Evolutionary conservation across 2,797 vertebrate genomes (phyloP).

Genomic region (Anas acuta): DNA sequence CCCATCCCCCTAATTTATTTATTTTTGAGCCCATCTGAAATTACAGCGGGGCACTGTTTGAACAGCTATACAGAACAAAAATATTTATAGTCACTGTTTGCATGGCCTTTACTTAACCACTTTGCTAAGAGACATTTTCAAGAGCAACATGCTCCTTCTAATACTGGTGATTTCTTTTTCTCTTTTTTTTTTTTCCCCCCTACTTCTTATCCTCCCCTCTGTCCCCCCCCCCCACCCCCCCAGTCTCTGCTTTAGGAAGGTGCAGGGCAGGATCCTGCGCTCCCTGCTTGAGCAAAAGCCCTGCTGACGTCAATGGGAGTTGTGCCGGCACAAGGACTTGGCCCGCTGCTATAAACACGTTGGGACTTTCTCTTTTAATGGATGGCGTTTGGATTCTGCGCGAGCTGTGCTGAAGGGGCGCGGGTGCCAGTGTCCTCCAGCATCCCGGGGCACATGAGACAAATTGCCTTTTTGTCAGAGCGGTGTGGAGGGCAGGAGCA

Average conservation of each 20-base stretch:
- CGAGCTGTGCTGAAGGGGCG: conserved; percentile 71
- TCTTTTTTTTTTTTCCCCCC: no score
- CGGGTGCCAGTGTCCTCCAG: conserved; percentile 71
- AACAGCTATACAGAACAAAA: conserved; percentile 52
- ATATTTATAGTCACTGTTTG: conserved; percentile 63
- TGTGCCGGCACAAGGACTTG: conserved; percentile 50
- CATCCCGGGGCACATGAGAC: conserved; percentile 63
- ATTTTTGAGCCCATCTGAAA: conserved; percentile 44
- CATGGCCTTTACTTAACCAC: conserved; percentile 72
- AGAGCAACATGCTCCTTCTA: conserved; percentile 66
- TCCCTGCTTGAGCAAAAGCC: conserved; percentile 14
- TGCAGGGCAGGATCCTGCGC: conserved; percentile 21
- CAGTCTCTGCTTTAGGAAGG: not conserved
- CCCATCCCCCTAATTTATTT: not conserved
- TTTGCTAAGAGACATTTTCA: conserved; percentile 72
- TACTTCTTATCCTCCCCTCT: fast-evolving
- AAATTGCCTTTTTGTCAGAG: conserved; percentile 70
- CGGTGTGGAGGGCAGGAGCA: conserved; percentile 27
- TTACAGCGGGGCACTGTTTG: conserved; percentile 37
- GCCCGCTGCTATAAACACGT: conserved; percentile 71
- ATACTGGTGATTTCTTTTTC: not conserved
- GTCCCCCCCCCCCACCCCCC: no score
- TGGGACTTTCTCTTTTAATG: conserved; percentile 73
- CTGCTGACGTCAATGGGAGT: conserved; percentile 36
- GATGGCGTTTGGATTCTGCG: conserved; percentile 73